Percentiles rank a stretch among this genome's conserved stretches.
phyloP scores from a whole-genome alignment of 2,113 vertebrate species.

The Struthio camelus region DNA sequence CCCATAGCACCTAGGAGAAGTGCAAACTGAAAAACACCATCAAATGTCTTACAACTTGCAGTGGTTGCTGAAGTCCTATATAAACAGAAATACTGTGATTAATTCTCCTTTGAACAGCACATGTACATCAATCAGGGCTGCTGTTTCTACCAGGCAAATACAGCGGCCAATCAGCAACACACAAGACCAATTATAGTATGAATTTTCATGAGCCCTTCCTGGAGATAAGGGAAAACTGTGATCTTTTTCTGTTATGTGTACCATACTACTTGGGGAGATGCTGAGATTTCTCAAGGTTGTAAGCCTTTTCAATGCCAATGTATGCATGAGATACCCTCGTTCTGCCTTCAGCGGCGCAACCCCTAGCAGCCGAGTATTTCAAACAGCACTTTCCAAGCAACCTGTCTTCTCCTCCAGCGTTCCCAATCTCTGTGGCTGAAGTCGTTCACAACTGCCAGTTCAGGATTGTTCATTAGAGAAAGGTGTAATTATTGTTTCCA shows the following conservation, averaged over 20 bases:
- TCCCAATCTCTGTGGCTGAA: not conserved
- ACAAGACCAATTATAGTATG: not conserved
- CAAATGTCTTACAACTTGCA: not conserved
- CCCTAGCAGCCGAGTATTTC: not conserved
- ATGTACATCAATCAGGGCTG: not conserved
- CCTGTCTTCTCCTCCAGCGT: not conserved
- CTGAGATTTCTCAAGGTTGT: not conserved
- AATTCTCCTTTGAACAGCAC: not conserved
- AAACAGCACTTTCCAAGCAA: not conserved
- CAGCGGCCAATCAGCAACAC: not conserved
- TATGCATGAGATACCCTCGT: not conserved
- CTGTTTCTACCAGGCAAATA: not conserved
- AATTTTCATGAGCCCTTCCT: not conserved
- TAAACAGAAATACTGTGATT: not conserved
- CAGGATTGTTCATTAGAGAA: not conserved
- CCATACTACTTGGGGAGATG: not conserved
- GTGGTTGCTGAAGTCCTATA: not conserved
- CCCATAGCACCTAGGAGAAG: not conserved
- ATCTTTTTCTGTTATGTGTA: not conserved
- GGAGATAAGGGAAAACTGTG: not conserved
- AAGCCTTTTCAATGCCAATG: fast-evolving
- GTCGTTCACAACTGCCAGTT: not conserved
- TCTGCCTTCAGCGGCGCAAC: not conserved
- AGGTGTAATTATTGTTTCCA: not conserved
- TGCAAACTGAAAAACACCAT: not conserved